A percentile compares a stretch with the other conserved stretches of the same genome.
Conservation (phyloP, 2,888 invertebrate species). For the Lasioglossum morio region DNA sequence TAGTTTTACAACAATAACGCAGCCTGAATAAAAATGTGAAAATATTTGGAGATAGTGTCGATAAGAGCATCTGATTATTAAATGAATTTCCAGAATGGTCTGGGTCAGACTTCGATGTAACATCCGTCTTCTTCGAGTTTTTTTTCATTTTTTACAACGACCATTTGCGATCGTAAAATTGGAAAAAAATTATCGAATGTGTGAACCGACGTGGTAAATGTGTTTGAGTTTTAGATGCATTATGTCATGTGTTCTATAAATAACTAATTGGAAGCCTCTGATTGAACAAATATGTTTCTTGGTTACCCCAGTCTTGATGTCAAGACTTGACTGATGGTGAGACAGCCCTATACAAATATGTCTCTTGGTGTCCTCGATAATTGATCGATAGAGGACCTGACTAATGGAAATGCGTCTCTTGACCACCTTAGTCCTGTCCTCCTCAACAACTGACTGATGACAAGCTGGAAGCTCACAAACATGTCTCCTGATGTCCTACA, state of each 20-base stretch:
- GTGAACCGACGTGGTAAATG: too few species aligned
- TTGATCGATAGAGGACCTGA: constrained; percentile 2
- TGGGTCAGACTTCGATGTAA: too few species aligned
- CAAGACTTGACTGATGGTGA: not conserved
- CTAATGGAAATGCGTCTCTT: not conserved
- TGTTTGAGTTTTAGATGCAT: not conserved
- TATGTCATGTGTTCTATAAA: not conserved
- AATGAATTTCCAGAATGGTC: too few species aligned
- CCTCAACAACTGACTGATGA: not conserved
- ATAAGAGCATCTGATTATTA: not conserved
- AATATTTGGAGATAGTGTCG: not conserved
- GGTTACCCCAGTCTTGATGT: not conserved
- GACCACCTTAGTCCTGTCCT: not conserved
- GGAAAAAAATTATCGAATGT: not conserved
- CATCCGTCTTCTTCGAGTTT: not conserved
- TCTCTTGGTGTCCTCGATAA: not conserved
- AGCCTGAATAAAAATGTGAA: not conserved
- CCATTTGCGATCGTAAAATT: too few species aligned
- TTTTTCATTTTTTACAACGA: too few species aligned
- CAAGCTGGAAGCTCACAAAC: not conserved
- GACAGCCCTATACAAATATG: not conserved
- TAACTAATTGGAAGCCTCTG: not conserved
- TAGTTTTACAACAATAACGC: not conserved
- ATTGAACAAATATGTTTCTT: not conserved
- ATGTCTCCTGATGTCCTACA: not conserved